These are phyloP conservation scores for human DNA, from an alignment of 2,113 vertebrate species.

Conservation along the genomic window DNA sequence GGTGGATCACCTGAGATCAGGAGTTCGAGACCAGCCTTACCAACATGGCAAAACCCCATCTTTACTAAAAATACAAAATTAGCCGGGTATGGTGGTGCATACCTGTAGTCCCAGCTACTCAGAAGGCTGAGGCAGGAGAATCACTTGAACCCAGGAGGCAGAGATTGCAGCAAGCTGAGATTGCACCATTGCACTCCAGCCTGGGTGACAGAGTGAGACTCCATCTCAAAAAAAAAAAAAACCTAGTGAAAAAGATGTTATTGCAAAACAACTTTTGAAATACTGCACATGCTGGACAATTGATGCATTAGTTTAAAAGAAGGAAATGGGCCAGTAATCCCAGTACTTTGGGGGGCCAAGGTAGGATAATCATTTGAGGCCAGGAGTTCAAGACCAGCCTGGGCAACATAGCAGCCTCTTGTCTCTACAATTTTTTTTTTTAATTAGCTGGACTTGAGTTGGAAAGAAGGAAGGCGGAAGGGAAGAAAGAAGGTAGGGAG, in stretches of 20 bases:
- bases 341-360: not conserved
- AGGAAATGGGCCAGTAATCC: not conserved
- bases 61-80: too few species aligned
- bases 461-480: not conserved
- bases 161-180: too few species aligned
- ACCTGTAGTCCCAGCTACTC: too few species aligned
- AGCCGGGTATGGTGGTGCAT: too few species aligned
- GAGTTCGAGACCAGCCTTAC: too few species aligned
- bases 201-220: too few species aligned
- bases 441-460: not conserved
- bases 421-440: not conserved
- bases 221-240: not conserved
- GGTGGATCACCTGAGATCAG: too few species aligned
- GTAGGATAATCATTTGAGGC: not conserved
- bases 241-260: not conserved
- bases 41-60: too few species aligned
- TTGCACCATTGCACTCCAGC: too few species aligned
- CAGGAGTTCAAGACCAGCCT: not conserved
- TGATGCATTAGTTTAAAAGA: not conserved
- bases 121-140: too few species aligned
- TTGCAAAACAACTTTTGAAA: not conserved
- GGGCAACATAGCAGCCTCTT: not conserved
- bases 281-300: rapidly evolving
- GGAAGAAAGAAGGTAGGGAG: not conserved
- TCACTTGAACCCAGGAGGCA: too few species aligned